Evolutionary conservation across 1,140 invertebrate species (phyloP), one percentile per base, ranked within the genome.

Genomic region (Bombus polaris): DNA sequence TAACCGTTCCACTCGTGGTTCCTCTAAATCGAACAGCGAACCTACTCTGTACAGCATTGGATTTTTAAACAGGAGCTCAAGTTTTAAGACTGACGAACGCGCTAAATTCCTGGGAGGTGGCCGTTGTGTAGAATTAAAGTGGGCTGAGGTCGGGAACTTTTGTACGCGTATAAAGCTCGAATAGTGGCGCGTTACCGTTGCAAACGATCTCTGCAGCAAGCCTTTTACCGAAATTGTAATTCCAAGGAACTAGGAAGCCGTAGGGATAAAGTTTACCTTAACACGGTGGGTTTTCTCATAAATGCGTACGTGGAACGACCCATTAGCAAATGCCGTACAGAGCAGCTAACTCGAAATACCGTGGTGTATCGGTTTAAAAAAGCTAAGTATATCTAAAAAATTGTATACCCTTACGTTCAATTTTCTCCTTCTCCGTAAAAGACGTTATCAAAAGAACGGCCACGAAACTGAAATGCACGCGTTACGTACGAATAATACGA

Each of bases 151-250:
- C 28, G 32, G 13, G 37, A 83, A 78, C 74, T 83, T 83, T 42
- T 59, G 62, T 18, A 22, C 6, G 2, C 73, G 44, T 37, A 72
- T 53, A 72, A 85, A 80, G 35, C 42, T 39, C 8, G 32, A 42
- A 66, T 77, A 75, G 57, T 18, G 44, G 71, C 62, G 42, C 47
- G 53, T 65, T 47, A 71, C 37, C 32, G n/a, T 13, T 53, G 72
- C 42, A 42, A 78, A 70, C 82, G 74, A 78, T 70, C 25, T 37
- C n/a, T 10, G 22, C 74, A 1, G 22, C 47, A n/a, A 68, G 74
- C 82, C 82, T 83, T 83, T 83, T 83, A 83, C 74, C 82, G 47
- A 83, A 83, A 83, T 83, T 83, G 74, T 78, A 78, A 78, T 83
- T 83, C 28, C 81, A 47, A 83, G 47, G 62, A n/a, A 82, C 35